These are phyloP conservation scores for Elanus axillaris DNA, from an alignment of 2,113 vertebrate genomes.

Conservation along the genomic window DNA sequence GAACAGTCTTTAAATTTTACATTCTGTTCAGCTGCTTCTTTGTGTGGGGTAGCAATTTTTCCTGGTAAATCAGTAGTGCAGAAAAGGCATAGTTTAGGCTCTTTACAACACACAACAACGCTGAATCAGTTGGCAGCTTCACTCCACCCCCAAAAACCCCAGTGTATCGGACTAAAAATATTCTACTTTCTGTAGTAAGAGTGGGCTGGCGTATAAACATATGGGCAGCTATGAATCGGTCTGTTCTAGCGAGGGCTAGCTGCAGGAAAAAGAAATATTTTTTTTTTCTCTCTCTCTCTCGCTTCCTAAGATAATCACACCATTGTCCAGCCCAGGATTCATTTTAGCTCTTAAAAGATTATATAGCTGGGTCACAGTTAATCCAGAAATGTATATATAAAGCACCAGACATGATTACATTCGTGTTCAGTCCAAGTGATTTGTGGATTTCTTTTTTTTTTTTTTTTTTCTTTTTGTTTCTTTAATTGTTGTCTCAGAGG, in stretches of 20 bases:
- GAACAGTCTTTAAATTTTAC: neutral
- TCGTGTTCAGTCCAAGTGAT: neutral
- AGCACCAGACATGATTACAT: neutral
- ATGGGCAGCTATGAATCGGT: neutral
- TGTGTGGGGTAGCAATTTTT: neutral
- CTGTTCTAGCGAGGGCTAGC: neutral
- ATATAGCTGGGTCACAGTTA: slow-evolving; percentile 45
- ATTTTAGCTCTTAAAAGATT: slow-evolving; percentile 58
- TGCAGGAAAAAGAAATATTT: neutral
- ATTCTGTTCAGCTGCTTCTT: neutral
- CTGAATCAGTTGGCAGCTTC: neutral
- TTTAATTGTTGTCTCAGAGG: neutral
- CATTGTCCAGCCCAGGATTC: neutral
- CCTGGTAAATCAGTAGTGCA: neutral
- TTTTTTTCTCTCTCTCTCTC: neutral
- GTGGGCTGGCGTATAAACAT: neutral
- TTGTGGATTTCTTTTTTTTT: neutral
- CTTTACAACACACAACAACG: neutral
- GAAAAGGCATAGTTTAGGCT: neutral
- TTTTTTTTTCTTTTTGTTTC: neutral
- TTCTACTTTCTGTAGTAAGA: neutral
- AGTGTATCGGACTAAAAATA: neutral
- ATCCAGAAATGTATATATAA: slow-evolving; percentile 30
- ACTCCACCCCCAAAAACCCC: neutral
- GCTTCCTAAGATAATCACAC: slow-evolving; percentile 8